These are phyloP conservation scores for Mythimna vitellina DNA, from an alignment of 2,888 invertebrate genomes.

Conservation along the genomic window DNA sequence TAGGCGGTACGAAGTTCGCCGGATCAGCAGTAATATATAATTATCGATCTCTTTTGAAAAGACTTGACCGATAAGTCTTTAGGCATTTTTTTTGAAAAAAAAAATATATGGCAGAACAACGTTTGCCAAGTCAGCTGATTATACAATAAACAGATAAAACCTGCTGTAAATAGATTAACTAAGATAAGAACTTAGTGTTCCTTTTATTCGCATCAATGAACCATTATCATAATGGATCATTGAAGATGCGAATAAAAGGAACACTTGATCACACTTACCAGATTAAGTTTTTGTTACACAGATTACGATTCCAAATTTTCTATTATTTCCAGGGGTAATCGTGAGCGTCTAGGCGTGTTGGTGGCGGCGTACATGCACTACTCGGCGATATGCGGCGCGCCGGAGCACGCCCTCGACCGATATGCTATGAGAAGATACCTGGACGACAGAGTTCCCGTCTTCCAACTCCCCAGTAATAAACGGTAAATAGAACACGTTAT, in stretches of 20 bases:
- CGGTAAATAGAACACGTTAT: conserved; percentile 70
- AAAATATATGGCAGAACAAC: no score
- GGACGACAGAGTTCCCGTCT: conserved; percentile 90
- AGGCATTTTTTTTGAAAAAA: no score
- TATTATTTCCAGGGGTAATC: conserved; percentile 92
- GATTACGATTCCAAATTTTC: neutral
- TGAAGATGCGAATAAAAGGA: no score
- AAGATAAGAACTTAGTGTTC: neutral
- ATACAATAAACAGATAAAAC: conserved; percentile 7
- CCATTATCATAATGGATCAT: no score
- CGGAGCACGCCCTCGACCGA: conserved; percentile 96
- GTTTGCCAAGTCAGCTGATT: no score
- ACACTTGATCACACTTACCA: no score
- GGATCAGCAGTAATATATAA: no score
- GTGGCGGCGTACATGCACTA: conserved; percentile 98
- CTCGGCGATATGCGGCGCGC: conserved; percentile 96
- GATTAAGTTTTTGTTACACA: neutral
- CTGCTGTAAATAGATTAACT: conserved; percentile 3
- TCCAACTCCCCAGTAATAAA: conserved; percentile 87
- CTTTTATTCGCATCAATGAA: neutral
- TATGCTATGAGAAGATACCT: conserved; percentile 98
- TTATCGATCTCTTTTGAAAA: no score
- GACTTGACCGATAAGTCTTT: no score
- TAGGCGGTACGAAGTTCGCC: no score
- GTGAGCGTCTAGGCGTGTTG: conserved; percentile 96